Conservation (phyloP, 2,888 invertebrate genomes). For the Aspidiotus rigidus region DNA sequence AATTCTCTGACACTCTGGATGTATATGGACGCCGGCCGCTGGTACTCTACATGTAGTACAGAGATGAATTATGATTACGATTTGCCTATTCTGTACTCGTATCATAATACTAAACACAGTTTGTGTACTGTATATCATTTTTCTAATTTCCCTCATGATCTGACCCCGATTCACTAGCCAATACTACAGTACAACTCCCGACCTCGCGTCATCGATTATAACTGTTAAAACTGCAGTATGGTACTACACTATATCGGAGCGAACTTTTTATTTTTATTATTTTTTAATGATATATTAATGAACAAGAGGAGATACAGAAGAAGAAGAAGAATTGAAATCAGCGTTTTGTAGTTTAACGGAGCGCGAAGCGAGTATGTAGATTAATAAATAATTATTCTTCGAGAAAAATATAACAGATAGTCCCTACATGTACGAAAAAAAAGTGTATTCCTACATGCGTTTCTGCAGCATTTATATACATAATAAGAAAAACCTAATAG, state of each 20-base stretch:
- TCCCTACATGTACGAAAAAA: too few species aligned
- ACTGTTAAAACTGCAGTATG: background rate
- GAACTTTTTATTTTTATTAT: background rate
- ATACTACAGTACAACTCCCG: background rate
- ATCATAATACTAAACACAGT: too few species aligned
- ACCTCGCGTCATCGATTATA: background rate
- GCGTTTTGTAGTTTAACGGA: background rate
- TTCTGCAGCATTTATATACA: background rate
- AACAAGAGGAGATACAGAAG: background rate
- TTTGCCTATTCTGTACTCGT: too few species aligned
- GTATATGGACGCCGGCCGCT: too few species aligned
- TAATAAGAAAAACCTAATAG: background rate
- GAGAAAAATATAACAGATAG: background rate
- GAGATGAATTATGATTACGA: too few species aligned
- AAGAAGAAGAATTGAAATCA: too few species aligned
- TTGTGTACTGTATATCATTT: too few species aligned
- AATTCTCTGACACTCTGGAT: too few species aligned
- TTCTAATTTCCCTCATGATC: background rate
- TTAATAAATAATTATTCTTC: background rate
- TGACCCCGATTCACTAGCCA: background rate
- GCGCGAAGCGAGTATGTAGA: background rate
- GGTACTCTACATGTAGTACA: too few species aligned
- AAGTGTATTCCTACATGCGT: too few species aligned
- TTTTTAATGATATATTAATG: constrained; percentile 4
- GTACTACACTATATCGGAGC: too few species aligned